These are phyloP conservation scores for Salvelinus fontinalis DNA, from an alignment of 2,113 vertebrate genomes.

Conservation along the genomic window DNA sequence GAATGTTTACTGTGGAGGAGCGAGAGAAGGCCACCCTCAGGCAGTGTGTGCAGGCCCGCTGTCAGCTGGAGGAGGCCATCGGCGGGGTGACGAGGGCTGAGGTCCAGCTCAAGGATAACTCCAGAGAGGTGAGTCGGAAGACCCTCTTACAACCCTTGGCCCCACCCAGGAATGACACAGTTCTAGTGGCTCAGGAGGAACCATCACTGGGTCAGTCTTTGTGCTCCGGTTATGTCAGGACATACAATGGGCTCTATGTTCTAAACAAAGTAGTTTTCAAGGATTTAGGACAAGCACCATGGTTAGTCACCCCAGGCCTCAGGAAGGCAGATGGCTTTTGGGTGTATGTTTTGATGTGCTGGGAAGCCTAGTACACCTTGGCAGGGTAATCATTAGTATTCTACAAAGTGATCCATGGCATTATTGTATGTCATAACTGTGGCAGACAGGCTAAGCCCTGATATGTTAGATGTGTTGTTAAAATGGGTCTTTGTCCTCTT, in stretches of 20 bases:
- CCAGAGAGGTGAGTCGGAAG: conserved; percentile 79
- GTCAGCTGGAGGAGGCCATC: conserved; percentile 88
- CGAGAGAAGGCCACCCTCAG: conserved; percentile 68
- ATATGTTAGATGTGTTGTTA: background rate
- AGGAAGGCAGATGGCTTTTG: background rate
- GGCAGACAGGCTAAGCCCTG: background rate
- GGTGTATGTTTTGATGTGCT: background rate
- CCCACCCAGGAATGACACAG: background rate
- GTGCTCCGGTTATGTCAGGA: background rate
- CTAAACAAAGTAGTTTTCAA: background rate
- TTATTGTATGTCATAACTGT: background rate
- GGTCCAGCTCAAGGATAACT: conserved; percentile 87
- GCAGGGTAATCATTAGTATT: background rate
- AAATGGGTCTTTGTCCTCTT: background rate
- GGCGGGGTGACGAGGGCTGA: conserved; percentile 80
- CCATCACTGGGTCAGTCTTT: background rate
- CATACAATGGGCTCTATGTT: background rate
- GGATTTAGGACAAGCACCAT: background rate
- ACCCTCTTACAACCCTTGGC: background rate
- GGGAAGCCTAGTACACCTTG: background rate
- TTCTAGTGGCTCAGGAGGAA: background rate
- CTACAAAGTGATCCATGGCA: background rate
- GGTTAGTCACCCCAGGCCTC: background rate
- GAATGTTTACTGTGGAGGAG: conserved; percentile 57
- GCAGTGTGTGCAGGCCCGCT: conserved; percentile 84